These are phyloP conservation scores for Tautogolabrus adspersus DNA, from an alignment of 2,113 vertebrate species.

Conservation along the genomic window DNA sequence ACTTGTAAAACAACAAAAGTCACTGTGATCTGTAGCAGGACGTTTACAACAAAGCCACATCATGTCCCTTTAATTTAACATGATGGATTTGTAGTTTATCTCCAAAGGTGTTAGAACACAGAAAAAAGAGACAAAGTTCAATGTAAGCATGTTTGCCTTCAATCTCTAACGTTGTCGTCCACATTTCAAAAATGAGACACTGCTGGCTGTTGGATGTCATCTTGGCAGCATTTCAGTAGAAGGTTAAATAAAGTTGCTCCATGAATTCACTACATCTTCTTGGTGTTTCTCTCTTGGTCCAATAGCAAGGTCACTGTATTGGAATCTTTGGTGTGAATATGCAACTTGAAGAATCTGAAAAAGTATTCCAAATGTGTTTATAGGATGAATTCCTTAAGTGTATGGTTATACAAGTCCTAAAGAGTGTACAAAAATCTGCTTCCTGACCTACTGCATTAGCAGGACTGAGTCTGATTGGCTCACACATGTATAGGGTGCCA, in stretches of 20 bases:
- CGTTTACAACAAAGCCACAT: neutral
- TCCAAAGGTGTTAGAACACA: neutral
- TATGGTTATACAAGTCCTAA: no score
- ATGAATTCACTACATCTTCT: neutral
- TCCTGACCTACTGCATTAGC: neutral
- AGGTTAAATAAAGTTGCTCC: neutral
- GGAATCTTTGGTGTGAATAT: neutral
- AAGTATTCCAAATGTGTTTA: neutral
- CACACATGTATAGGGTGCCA: neutral
- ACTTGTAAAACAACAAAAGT: neutral
- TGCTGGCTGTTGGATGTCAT: neutral
- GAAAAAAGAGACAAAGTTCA: neutral
- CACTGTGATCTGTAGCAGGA: neutral
- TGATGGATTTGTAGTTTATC: neutral
- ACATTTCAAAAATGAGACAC: constrained; percentile 1
- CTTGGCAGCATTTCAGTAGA: neutral
- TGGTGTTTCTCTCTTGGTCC: neutral
- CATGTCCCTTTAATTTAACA: neutral
- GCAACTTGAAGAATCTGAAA: neutral
- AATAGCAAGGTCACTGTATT: neutral
- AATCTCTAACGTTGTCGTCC: neutral
- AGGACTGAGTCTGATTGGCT: constrained; percentile 9
- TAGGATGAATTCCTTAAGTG: neutral
- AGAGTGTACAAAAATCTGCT: neutral
- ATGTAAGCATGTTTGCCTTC: neutral